Base-by-base conservation (phyloP, 2,888 invertebrate genomes). In the Nycteola revayana region DNA sequence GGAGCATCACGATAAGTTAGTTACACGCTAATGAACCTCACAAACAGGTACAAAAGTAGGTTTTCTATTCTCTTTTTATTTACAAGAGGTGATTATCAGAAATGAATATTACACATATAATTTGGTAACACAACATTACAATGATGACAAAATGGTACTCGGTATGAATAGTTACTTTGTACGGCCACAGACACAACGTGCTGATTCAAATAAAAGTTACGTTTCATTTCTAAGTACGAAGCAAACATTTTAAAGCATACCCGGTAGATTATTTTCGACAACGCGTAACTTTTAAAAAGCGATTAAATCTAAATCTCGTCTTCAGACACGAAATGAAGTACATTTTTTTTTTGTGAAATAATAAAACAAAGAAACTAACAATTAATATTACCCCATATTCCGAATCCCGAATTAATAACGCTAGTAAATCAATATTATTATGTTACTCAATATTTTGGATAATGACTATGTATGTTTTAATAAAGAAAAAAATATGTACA, bases 31-130 rank as follows among this genome's bases (percentile, higher is more conserved):
- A 67, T 57, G 60, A 75, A 75, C 68, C 71, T 66, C 66, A 68
- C 66, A 58, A 74, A 78, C 84, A 86, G 84, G 84, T 85, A 85
- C 85, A 83, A 81, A 81, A 81, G 84, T 85, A 81, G 81, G 62
- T 66, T 57, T 61, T 63, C 63, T 60, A 60, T 62, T 61, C 59
- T 56, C n/a, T 61, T 66, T 72, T 71, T 83, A 80, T 79, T 72
- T 80, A 83, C 79, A 85, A 71, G 66, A 74, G 67, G 66, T 55
- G 58, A 65, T 68, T 48, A 51, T 57, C 56, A 51, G 60, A 51
- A 54, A 60, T 54, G 51, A 65, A 57, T 42, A 43, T 48, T 53
- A 53, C 49, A 54, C 45, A 58, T 55, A 57, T 33, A 59, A 60
- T 66, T 65, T 60, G 60, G 57, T 68, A 66, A 66, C 57, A 60